phyloP scores from a whole-genome alignment of 1,140 invertebrate species.

The Penaeus chinensis region DNA sequence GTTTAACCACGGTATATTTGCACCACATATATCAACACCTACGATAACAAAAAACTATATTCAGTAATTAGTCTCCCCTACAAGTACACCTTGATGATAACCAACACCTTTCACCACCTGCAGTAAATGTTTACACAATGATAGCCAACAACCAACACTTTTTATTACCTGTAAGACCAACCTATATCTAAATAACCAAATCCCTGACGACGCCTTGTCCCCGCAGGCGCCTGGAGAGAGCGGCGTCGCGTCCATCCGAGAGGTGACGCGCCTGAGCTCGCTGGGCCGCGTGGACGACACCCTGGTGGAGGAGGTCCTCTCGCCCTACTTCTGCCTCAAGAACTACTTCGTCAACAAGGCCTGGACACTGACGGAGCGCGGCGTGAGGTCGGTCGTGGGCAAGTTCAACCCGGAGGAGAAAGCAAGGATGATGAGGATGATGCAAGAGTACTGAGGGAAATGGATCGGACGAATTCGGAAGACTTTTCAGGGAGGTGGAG shows the following conservation, averaged over 20 bases:
- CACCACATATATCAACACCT: too few species aligned
- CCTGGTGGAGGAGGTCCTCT: conserved; percentile 55
- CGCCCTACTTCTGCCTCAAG: conserved; percentile 62
- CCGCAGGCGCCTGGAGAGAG: conserved; percentile 60
- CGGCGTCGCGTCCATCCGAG: conserved; percentile 55
- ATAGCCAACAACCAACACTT: too few species aligned
- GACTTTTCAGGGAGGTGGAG: neutral
- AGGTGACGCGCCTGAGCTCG: conserved; percentile 45
- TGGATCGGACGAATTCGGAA: neutral
- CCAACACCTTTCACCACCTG: too few species aligned
- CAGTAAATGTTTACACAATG: too few species aligned
- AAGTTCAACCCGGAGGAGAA: conserved; percentile 51
- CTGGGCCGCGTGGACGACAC: conserved; percentile 59
- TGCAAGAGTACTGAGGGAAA: conserved; percentile 12
- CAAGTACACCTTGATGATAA: too few species aligned
- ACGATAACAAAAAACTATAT: too few species aligned
- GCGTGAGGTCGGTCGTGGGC: conserved; percentile 37
- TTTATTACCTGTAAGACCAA: neutral
- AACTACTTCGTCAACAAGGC: conserved; percentile 62
- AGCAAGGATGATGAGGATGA: conserved; percentile 42
- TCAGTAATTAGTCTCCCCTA: too few species aligned
- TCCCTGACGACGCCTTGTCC: neutral
- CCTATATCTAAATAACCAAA: neutral
- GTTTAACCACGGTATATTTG: too few species aligned
- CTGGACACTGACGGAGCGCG: conserved; percentile 58